Percentiles rank a stretch among this genome's conserved stretches.
Evolutionary conservation across 1,140 invertebrate genomes (phyloP).

Genomic region (Aporrectodea caliginosa): DNA sequence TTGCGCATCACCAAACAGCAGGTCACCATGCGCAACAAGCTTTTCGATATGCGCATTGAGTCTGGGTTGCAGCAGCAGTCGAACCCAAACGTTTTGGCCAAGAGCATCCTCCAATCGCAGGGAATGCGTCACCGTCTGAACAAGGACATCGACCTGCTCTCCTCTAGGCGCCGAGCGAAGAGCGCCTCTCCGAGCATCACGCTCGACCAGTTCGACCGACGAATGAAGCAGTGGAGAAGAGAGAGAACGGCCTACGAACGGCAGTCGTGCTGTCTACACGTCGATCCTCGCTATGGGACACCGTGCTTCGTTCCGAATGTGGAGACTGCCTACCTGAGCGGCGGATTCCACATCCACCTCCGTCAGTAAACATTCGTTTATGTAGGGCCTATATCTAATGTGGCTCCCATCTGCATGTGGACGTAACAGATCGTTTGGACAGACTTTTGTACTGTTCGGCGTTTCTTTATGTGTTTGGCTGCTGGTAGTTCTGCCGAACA

Average conservation of each 20-base stretch:
- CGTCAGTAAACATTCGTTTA: no score
- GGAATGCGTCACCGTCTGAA: background rate
- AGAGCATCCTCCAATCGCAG: background rate
- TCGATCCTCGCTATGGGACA: background rate
- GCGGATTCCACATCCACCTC: conserved; percentile 1
- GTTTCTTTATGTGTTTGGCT: no score
- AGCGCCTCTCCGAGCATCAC: background rate
- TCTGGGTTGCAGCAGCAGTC: background rate
- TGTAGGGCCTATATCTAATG: no score
- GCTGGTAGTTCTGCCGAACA: no score
- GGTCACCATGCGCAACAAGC: background rate
- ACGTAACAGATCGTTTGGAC: no score
- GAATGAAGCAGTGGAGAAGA: background rate
- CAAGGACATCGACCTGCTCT: background rate
- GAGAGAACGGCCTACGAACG: background rate
- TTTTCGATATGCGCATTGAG: background rate
- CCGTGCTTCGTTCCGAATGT: background rate
- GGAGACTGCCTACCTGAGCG: background rate
- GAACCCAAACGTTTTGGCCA: background rate
- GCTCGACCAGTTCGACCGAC: background rate
- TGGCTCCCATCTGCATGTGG: no score
- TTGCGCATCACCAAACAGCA: background rate
- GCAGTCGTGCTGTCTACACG: background rate
- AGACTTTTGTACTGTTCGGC: no score
- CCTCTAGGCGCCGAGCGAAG: background rate